Evolutionary conservation across 2,888 invertebrate species (phyloP), one percentile per base, ranked within the genome.

Genomic region (Chironomus tentans): DNA sequence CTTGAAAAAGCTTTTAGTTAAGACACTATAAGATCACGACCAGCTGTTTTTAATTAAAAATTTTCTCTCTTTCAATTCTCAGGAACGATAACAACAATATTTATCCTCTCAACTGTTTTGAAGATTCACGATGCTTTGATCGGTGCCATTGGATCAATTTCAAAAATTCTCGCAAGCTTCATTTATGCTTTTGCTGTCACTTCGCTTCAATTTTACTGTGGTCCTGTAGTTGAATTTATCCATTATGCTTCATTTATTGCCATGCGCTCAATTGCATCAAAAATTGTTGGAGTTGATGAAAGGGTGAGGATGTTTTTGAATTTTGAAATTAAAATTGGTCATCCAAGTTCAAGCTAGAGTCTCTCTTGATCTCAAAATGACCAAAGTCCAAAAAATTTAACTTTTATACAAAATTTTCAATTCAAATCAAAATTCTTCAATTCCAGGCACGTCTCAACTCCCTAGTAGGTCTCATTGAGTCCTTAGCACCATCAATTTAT

Each of bases 191-290:
- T 87, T 70, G 86, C 87, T 0, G 84, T 85, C 0, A 84, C 81
- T 15, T 81, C 84, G 56, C 77, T 81, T 2, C 86, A 86, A 86
- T 86, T 84, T 80, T 87, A 86, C 78, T 80, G 84, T 0, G 91
- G 89, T 48, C 89, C 91, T 1, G 83, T 91, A 68, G 88, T 90
- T 7, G 91, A 91, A 81, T 90, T 91, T 77, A 86, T 91, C 77
- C 91, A 91, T 78, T 91, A 91, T 2, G 91, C 91, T 0, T 91
- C 91, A 1, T 91, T 91, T 80, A 91, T 92, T 75, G 91, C 91
- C 1, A 91, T 91, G 89, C 85, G 91, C 78, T 91, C 91, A 2
- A 92, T 92, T 78, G 90, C 91, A 22, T 90, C 91, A 0, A 92
- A 92, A 83, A 83, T 92, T 73, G 91, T 91, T 22, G 88, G 88